Percentiles rank a stretch among this genome's conserved stretches.
Evolutionary conservation across 1,140 invertebrate genomes (phyloP).

Genomic region (Drosophila lacertosa): DNA sequence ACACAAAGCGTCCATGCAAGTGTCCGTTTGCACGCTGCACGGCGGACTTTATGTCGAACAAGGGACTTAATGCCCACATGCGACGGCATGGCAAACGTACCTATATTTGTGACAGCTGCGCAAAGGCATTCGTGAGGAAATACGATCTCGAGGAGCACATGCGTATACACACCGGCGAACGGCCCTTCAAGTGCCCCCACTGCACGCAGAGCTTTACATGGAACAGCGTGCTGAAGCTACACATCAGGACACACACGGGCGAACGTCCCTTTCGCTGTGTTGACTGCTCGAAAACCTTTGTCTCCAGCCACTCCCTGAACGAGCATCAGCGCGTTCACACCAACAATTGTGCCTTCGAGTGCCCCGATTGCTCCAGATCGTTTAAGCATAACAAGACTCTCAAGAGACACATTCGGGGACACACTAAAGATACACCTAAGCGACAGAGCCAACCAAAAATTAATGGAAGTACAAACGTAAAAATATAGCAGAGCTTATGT

Average conservation of each 20-base stretch:
- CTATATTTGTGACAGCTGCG: neutral
- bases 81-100: neutral
- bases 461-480: neutral
- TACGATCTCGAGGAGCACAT: neutral
- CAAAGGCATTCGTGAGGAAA: neutral
- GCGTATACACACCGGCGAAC: neutral
- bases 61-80: neutral
- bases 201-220: neutral
- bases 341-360: neutral
- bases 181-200: neutral
- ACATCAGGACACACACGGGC: neutral
- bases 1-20: neutral
- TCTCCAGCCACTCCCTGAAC: neutral
- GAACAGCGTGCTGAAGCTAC: neutral
- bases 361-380: neutral
- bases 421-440: neutral
- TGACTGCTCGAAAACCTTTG: neutral
- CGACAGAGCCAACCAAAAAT: neutral
- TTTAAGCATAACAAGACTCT: neutral
- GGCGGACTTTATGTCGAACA: neutral
- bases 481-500: neutral
- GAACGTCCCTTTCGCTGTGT: neutral
- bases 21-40: neutral
- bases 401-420: neutral
- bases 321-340: neutral